A percentile compares a stretch with the other conserved stretches of the same genome.
phyloP scores from a whole-genome alignment of 37 sponge, comb jelly and placozoan genomes.

The Tethya wilhelma region DNA sequence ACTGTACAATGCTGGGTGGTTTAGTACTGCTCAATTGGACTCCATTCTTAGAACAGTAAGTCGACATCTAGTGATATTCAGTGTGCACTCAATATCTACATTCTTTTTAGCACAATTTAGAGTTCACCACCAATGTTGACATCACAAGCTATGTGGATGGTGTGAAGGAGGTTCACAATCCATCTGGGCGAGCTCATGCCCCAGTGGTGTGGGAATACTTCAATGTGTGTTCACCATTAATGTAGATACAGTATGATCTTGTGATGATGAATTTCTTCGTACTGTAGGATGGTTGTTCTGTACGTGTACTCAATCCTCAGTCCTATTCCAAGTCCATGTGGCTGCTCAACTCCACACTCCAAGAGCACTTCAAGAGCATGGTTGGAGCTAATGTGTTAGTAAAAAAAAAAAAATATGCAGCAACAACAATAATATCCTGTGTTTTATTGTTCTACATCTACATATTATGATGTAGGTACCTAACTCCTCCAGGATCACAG shows the following conservation, averaged over 20 bases:
- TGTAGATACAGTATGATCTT: not conserved
- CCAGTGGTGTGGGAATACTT: constrained; percentile 81
- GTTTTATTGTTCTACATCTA: not conserved
- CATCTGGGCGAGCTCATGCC: constrained; percentile 80
- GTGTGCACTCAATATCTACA: not conserved
- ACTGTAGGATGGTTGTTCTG: constrained; percentile 82
- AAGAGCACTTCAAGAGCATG: constrained; percentile 86
- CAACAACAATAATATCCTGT: too few species aligned
- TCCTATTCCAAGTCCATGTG: constrained; percentile 84
- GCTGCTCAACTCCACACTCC: constrained; percentile 83
- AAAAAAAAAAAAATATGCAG: not conserved
- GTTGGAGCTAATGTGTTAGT: constrained; percentile 94
- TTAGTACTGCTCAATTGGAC: constrained; percentile 84
- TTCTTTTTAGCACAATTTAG: constrained; percentile 68
- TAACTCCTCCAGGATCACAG: constrained; percentile 94
- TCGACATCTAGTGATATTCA: not conserved
- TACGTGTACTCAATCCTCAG: constrained; percentile 95
- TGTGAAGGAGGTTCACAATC: constrained; percentile 82
- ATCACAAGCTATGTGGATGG: constrained; percentile 87
- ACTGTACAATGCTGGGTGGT: constrained; percentile 79
- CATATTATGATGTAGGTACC: constrained; percentile 59
- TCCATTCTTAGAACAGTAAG: constrained; percentile 81
- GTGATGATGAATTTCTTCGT: not conserved
- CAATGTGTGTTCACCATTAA: constrained; percentile 41
- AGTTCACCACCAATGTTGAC: constrained; percentile 86